Percentiles rank a stretch among this genome's conserved stretches.
These are phyloP conservation scores for Sebastes itinus DNA, from an alignment of 2,797 vertebrate species.

Conservation along the genomic window DNA sequence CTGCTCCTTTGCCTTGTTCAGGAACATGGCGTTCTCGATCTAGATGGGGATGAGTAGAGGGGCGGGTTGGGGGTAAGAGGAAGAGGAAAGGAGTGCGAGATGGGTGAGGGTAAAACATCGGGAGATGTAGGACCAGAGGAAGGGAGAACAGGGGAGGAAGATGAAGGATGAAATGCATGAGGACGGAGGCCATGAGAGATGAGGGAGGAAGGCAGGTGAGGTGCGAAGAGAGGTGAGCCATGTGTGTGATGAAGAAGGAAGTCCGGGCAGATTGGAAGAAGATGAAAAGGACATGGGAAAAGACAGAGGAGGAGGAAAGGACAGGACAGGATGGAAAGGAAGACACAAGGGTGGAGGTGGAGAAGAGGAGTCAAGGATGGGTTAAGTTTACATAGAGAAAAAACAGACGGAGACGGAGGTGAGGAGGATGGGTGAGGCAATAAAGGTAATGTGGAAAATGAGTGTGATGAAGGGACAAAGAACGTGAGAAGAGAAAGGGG, in stretches of 20 bases:
- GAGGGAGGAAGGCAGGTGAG: neutral
- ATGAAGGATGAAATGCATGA: neutral
- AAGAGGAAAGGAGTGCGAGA: constrained; percentile 10
- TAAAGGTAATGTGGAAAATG: neutral
- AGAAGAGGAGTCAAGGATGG: neutral
- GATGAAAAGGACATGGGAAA: neutral
- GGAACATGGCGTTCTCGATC: constrained; percentile 98
- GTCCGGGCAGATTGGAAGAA: neutral
- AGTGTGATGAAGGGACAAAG: neutral
- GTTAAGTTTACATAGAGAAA: neutral
- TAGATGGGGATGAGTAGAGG: constrained; percentile 59
- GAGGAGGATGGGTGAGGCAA: neutral
- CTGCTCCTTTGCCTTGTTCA: constrained; percentile 97
- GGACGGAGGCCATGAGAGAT: neutral
- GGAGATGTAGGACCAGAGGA: neutral
- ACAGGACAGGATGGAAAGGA: neutral
- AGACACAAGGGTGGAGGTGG: neutral
- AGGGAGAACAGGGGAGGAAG: neutral
- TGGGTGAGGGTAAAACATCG: neutral
- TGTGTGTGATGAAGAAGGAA: neutral
- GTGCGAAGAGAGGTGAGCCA: neutral
- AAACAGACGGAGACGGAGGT: neutral
- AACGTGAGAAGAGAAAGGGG: neutral
- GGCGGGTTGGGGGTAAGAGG: constrained; percentile 4
- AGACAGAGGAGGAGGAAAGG: neutral